These are phyloP conservation scores for Engystomops pustulosus DNA, from an alignment of 2,113 vertebrate genomes.

Conservation along the genomic window DNA sequence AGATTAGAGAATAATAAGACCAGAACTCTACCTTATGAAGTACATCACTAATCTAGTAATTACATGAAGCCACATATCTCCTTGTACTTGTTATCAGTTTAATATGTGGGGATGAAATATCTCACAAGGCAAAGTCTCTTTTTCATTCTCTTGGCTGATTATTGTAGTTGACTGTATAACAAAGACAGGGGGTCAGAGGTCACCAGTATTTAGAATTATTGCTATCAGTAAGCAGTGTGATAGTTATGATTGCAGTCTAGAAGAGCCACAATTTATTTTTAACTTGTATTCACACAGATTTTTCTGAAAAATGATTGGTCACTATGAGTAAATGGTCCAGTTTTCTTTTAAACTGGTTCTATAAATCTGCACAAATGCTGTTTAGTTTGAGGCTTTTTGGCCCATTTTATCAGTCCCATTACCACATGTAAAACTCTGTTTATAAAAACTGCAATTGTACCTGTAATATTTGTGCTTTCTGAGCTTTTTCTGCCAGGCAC, in stretches of 20 bases:
- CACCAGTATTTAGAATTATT: not conserved
- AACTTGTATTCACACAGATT: not conserved
- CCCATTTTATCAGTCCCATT: too few species aligned
- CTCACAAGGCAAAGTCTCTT: slow-evolving; percentile 1
- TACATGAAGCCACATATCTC: not conserved
- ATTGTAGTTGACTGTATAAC: not conserved
- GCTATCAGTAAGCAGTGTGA: not conserved
- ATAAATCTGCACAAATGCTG: too few species aligned
- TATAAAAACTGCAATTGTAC: too few species aligned
- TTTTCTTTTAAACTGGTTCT: not conserved
- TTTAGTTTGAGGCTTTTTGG: too few species aligned
- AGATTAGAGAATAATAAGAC: slow-evolving; percentile 6
- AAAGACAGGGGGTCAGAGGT: not conserved
- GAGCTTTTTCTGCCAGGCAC: too few species aligned
- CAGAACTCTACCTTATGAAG: not conserved
- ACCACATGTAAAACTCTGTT: too few species aligned
- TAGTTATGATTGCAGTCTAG: not conserved
- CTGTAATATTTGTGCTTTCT: too few species aligned
- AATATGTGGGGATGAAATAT: not conserved
- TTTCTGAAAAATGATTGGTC: not conserved
- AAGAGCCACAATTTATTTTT: not conserved
- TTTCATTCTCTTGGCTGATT: not conserved
- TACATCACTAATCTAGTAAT: too few species aligned
- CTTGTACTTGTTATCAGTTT: not conserved
- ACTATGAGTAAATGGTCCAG: not conserved